Evolutionary conservation across 2,888 invertebrate genomes (phyloP).

Genomic region (Argyra leucocephala): DNA sequence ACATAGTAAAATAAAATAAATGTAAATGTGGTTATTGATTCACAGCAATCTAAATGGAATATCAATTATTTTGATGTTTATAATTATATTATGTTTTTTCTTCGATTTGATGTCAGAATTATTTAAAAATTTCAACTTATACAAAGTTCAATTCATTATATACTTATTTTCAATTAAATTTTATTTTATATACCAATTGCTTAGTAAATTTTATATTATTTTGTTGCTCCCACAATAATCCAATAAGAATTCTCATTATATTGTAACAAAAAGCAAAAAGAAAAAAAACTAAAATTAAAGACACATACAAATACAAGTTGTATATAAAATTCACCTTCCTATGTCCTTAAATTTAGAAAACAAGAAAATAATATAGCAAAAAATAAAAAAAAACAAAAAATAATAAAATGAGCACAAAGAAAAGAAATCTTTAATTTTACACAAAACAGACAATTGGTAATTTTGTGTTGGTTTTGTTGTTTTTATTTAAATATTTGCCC

Average conservation of each 20-base stretch:
- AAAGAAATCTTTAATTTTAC: neutral
- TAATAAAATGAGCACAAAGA: neutral
- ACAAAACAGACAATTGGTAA: neutral
- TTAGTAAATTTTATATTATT: neutral
- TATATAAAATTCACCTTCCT: neutral
- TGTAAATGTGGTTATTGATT: too few species aligned
- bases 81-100: too few species aligned
- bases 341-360: neutral
- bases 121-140: too few species aligned
- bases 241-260: neutral
- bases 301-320: too few species aligned
- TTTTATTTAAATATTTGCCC: neutral
- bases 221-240: neutral
- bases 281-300: too few species aligned
- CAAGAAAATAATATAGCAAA: neutral
- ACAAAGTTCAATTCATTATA: too few species aligned
- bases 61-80: too few species aligned
- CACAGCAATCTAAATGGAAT: too few species aligned
- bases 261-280: neutral
- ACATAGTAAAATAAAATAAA: too few species aligned
- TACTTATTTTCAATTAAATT: conserved; percentile 1
- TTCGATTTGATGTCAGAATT: too few species aligned
- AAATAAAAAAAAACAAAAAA: neutral
- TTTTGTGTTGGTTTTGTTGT: too few species aligned
- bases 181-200: neutral